These are phyloP conservation scores for Nesogale talazaci DNA, from an alignment of 2,113 vertebrate species.

Conservation along the genomic window DNA sequence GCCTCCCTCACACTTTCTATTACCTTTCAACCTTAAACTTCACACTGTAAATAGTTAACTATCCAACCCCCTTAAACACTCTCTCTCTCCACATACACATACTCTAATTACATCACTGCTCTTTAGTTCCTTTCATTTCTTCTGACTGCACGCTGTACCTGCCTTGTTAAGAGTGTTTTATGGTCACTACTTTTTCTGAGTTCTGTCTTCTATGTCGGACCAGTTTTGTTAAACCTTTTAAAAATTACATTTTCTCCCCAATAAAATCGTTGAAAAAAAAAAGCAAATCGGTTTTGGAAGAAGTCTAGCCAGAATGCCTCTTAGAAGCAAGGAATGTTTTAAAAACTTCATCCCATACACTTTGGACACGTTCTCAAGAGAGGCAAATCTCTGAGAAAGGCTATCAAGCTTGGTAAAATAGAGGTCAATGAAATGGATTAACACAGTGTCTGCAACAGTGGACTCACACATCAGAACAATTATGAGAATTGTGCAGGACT, in stretches of 20 bases:
- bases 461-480: too few species aligned
- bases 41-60: not conserved
- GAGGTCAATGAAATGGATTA: too few species aligned
- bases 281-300: too few species aligned
- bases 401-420: too few species aligned
- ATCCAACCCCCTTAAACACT: not conserved
- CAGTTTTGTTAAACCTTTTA: not conserved
- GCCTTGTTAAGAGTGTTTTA: not conserved
- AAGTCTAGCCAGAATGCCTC: not conserved
- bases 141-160: not conserved
- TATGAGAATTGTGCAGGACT: too few species aligned
- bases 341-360: too few species aligned
- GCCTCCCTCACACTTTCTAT: not conserved
- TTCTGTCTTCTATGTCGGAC: not conserved
- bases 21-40: conserved; percentile 2
- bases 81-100: too few species aligned
- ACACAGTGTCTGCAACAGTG: too few species aligned
- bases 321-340: too few species aligned
- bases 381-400: too few species aligned
- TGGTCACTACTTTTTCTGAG: not conserved
- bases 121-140: not conserved
- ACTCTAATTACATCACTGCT: not conserved
- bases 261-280: too few species aligned
- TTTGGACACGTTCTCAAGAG: too few species aligned
- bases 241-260: conserved; percentile 17